Percentiles rank a stretch among this genome's conserved stretches.
These are phyloP conservation scores for Calliphora vicina DNA, from an alignment of 1,140 invertebrate species.

Conservation along the genomic window DNA sequence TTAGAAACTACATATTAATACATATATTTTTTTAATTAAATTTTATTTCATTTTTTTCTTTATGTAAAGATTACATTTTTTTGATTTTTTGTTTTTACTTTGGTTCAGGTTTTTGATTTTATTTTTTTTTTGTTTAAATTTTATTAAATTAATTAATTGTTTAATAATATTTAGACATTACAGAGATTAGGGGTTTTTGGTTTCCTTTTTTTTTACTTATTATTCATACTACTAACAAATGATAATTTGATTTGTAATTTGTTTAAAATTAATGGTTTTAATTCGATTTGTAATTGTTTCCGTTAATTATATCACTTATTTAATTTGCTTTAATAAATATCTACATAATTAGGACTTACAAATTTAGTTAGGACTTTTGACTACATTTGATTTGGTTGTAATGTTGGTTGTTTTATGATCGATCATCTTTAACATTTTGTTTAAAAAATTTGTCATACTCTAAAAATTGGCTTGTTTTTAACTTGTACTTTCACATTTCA, in stretches of 20 bases:
- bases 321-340: background rate
- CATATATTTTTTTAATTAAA: background rate
- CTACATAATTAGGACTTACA: background rate
- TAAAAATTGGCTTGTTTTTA: background rate
- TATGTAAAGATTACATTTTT: background rate
- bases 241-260: background rate
- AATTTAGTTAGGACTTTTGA: background rate
- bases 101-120: background rate
- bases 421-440: background rate
- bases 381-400: background rate
- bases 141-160: background rate
- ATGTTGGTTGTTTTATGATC: background rate
- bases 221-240: background rate
- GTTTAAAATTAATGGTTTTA: background rate
- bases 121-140: background rate
- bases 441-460: background rate
- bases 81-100: background rate
- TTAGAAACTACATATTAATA: too few relatives aligned
- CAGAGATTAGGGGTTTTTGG: background rate
- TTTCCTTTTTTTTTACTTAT: background rate
- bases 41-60: background rate
- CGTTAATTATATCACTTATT: background rate
- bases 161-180: slow-evolving; percentile 2
- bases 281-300: background rate
- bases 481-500: slow-evolving; percentile 6